Percentiles rank a stretch among this genome's conserved stretches.
Evolutionary conservation across 2,888 invertebrate species (phyloP).

Genomic region (Tineola bisselliella): DNA sequence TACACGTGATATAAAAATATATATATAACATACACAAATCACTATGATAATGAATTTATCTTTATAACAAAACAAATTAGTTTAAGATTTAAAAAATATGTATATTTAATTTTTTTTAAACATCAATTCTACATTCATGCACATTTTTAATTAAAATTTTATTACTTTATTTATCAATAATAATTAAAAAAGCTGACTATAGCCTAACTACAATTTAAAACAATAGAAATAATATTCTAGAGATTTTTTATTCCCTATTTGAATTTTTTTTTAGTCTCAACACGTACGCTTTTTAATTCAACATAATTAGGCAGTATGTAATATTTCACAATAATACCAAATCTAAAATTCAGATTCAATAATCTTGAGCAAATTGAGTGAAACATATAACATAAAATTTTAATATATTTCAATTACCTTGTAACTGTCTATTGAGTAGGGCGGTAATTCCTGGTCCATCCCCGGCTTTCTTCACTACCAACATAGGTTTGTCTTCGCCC

Average conservation of each 20-base stretch:
- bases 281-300: too few relatives aligned
- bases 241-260: too few relatives aligned
- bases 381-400: too few relatives aligned
- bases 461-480: constrained; percentile 77
- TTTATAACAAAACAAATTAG: not conserved
- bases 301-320: too few relatives aligned
- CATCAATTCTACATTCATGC: constrained; percentile 7
- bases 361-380: too few relatives aligned
- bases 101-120: not conserved
- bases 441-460: constrained; percentile 83
- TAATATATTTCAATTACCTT: constrained; percentile 73
- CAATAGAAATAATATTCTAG: too few relatives aligned
- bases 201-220: constrained; percentile 2
- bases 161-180: not conserved
- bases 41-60: not conserved
- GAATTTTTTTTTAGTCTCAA: too few relatives aligned
- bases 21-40: not conserved
- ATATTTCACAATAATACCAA: too few relatives aligned
- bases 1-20: not conserved
- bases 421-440: constrained; percentile 78
- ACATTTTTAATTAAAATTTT: not conserved
- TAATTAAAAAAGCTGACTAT: not conserved
- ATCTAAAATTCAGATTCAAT: too few relatives aligned
- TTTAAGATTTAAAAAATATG: not conserved
- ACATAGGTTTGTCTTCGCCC: constrained; percentile 79